Conservation (phyloP, 2,888 invertebrate genomes). For the Nezara viridula region DNA sequence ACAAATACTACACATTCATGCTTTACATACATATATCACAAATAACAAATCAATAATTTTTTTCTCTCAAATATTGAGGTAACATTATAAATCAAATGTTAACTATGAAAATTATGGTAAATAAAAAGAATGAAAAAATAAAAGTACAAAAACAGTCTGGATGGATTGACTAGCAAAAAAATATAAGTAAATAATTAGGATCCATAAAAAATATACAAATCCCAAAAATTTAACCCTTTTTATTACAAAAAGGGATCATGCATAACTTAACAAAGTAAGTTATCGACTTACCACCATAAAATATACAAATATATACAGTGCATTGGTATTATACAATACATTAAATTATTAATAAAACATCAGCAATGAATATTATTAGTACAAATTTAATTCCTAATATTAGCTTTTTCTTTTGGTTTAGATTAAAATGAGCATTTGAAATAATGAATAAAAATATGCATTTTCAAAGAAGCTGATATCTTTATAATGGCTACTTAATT, state of each 20-base stretch:
- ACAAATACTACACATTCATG: background rate
- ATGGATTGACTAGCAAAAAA: constrained; percentile 27
- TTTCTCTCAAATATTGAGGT: background rate
- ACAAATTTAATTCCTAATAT: background rate
- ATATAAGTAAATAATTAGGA: background rate
- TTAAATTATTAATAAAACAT: background rate
- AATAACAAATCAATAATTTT: background rate
- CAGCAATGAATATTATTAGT: background rate
- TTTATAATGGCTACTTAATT: background rate
- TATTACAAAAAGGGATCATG: background rate
- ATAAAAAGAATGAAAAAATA: background rate
- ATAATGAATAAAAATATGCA: background rate
- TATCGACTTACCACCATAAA: background rate
- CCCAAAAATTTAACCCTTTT: background rate
- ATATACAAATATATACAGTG: constrained; percentile 16
- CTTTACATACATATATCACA: background rate
- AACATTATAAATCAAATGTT: background rate
- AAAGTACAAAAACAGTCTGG: constrained; percentile 26
- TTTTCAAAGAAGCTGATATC: background rate
- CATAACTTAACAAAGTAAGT: background rate
- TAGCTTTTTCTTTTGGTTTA: background rate
- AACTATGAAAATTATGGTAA: background rate
- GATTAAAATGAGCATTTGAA: background rate
- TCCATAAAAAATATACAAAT: constrained; percentile 5
- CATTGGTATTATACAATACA: background rate